A percentile compares a stretch with the other conserved stretches of the same genome.
phyloP scores from a whole-genome alignment of 2,888 invertebrate genomes.

The Tachina grossa region DNA sequence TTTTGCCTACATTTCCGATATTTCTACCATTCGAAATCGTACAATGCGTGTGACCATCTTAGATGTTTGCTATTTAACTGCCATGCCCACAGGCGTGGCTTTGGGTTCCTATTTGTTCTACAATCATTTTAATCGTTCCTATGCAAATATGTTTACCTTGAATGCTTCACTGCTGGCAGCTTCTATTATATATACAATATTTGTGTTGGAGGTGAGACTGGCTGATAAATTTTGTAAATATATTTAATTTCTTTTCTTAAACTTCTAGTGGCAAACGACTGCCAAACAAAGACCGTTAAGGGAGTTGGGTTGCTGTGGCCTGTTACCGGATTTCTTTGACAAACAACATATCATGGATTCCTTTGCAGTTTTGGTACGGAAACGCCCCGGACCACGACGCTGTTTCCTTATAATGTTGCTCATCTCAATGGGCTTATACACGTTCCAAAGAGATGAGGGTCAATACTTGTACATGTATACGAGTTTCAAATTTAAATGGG shows the following conservation, averaged over 20 bases:
- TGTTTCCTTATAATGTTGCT: constrained; percentile 88
- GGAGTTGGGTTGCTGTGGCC: constrained; percentile 85
- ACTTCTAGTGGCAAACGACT: constrained; percentile 87
- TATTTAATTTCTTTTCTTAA: background rate
- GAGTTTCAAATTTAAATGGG: constrained; percentile 89
- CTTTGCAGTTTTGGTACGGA: constrained; percentile 85
- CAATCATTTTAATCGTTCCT: constrained; percentile 86
- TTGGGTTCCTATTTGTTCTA: constrained; percentile 88
- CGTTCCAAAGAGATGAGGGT: constrained; percentile 92
- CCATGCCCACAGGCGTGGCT: constrained; percentile 92
- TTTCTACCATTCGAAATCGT: constrained; percentile 87
- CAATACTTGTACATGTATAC: constrained; percentile 90
- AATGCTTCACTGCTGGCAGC: constrained; percentile 86
- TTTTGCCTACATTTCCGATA: constrained; percentile 91
- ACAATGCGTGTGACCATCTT: constrained; percentile 92
- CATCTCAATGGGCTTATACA: constrained; percentile 89
- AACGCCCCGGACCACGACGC: constrained; percentile 85
- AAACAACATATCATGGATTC: constrained; percentile 87
- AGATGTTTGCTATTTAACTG: constrained; percentile 91
- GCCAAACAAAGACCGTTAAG: constrained; percentile 85
- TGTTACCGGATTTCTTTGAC: constrained; percentile 89
- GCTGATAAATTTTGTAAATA: background rate
- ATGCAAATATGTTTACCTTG: constrained; percentile 88
- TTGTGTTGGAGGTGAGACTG: constrained; percentile 84
- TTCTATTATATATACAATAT: constrained; percentile 86